Conservation (phyloP, 2,797 vertebrate species). For the Megalops cyprinoides region DNA sequence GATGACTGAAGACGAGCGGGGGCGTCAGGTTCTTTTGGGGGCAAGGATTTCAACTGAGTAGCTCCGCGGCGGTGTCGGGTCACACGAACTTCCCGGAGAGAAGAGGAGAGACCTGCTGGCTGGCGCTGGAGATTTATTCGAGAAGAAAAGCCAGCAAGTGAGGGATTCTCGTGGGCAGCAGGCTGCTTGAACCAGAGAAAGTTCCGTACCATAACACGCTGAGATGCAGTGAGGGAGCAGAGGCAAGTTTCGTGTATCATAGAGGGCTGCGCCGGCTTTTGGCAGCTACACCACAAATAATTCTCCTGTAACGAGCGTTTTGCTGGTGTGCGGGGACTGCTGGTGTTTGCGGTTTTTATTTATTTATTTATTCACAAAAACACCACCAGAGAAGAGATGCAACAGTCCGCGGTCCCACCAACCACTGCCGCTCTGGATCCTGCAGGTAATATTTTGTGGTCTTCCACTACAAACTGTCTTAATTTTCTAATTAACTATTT, state of each 20-base stretch:
- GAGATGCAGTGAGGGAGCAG: constrained; percentile 16
- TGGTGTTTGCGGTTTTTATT: not conserved
- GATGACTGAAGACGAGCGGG: not conserved
- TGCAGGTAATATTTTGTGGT: constrained; percentile 49
- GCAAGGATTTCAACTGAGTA: constrained; percentile 16
- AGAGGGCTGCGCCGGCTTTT: not conserved
- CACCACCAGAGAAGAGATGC: constrained; percentile 55
- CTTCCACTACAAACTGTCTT: not conserved
- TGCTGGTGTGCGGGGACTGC: constrained; percentile 4
- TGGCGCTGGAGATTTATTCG: not conserved
- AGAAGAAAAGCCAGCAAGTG: constrained; percentile 16
- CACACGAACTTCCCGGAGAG: constrained; percentile 16
- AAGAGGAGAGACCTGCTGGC: constrained; percentile 4
- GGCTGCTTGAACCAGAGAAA: not conserved
- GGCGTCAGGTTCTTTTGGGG: constrained; percentile 13
- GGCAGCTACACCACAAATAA: not conserved
- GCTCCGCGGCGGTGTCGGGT: constrained; percentile 19
- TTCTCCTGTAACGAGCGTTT: not conserved
- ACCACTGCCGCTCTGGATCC: constrained; percentile 52
- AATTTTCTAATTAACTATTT: not conserved
- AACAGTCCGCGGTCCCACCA: constrained; percentile 59
- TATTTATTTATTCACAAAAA: constrained; percentile 10
- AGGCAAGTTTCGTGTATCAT: not conserved
- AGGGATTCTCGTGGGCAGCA: constrained; percentile 8
- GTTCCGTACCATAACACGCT: constrained; percentile 17